phyloP scores from a whole-genome alignment of 2,113 vertebrate genomes.

The Aleadryas rufinucha region DNA sequence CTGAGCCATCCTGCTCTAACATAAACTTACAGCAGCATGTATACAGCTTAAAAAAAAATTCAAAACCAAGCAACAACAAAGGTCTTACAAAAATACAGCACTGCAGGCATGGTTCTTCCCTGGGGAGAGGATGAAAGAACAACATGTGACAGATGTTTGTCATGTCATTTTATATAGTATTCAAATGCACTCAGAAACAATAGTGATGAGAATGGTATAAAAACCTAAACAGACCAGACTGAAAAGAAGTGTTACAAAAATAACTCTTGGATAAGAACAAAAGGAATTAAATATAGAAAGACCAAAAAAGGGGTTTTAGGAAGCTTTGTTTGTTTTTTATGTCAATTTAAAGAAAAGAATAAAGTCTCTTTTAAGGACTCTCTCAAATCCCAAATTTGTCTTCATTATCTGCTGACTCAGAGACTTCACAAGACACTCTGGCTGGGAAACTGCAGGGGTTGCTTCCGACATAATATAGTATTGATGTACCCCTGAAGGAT shows the following conservation, averaged over 20 bases:
- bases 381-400: conserved; percentile 9
- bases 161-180: not conserved
- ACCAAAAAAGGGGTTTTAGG: not conserved
- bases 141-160: conserved; percentile 56
- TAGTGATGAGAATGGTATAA: not conserved
- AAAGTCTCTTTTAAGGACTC: not conserved
- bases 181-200: conserved; percentile 19
- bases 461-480: conserved; percentile 17
- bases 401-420: conserved; percentile 55
- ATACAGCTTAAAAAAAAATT: not conserved
- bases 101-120: not conserved
- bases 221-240: not conserved
- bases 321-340: not conserved
- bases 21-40: not conserved
- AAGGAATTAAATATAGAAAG: conserved; percentile 16
- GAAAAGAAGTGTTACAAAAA: not conserved
- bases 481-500: conserved; percentile 28
- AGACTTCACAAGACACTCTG: conserved; percentile 36
- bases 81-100: not conserved
- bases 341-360: not conserved
- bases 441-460: conserved; percentile 43
- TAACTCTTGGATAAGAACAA: not conserved
- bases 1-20: not conserved
- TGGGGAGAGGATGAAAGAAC: conserved; percentile 30
- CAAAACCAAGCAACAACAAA: not conserved